These are phyloP conservation scores for Charaxes varanes DNA, from an alignment of 1,140 invertebrate species.

Conservation along the genomic window DNA sequence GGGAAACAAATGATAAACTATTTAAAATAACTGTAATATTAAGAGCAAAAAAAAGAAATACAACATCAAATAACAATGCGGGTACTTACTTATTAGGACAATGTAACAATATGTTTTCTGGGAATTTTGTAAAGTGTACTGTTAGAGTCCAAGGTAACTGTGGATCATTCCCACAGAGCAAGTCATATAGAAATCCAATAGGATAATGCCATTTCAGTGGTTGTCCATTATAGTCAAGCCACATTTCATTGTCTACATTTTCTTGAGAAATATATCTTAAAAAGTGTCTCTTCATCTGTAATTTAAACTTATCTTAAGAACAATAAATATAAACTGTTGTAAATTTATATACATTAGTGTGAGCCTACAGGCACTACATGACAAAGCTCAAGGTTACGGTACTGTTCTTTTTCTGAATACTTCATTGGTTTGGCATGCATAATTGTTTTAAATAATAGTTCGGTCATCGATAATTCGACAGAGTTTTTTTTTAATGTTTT, in stretches of 20 bases:
- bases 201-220: constrained; percentile 98
- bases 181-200: constrained; percentile 95
- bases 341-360: too few relatives aligned
- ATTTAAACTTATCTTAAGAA: not conserved
- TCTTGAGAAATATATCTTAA: constrained; percentile 87
- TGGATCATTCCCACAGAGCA: constrained; percentile 80
- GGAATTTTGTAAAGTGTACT: constrained; percentile 96
- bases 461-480: too few relatives aligned
- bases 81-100: constrained; percentile 83
- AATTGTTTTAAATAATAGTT: too few relatives aligned
- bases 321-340: too few relatives aligned
- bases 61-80: constrained; percentile 3
- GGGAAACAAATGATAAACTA: too few relatives aligned
- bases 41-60: too few relatives aligned
- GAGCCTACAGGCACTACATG: too few relatives aligned
- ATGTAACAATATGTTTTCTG: constrained; percentile 85
- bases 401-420: too few relatives aligned
- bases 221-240: constrained; percentile 94
- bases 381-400: too few relatives aligned
- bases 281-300: constrained; percentile 93
- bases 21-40: too few relatives aligned
- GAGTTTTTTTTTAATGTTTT: too few relatives aligned
- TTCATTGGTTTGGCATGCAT: too few relatives aligned
- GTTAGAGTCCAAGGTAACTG: constrained; percentile 94
- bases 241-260: constrained; percentile 91